Evolutionary conservation across 2,888 invertebrate species (phyloP).

Genomic region (Thereva nobilitata): DNA sequence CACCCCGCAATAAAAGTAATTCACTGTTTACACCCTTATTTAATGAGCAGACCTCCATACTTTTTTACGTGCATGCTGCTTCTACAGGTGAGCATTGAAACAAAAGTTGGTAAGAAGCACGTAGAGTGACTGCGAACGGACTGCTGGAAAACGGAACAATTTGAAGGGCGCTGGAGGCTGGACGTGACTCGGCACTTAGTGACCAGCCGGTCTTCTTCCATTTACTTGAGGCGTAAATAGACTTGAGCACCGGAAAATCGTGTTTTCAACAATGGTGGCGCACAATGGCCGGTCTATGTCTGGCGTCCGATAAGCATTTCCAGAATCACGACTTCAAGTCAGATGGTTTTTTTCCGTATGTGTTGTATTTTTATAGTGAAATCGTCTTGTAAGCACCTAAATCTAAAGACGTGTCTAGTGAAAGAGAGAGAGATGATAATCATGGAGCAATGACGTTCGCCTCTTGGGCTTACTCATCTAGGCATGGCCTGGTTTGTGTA

Average conservation of each 20-base stretch:
- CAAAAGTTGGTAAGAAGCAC: conserved; percentile 13
- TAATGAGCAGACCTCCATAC: not conserved
- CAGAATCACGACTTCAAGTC: no score
- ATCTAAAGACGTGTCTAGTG: no score
- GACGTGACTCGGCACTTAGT: conserved; percentile 7
- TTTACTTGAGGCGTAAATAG: conserved; percentile 11
- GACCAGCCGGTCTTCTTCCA: conserved; percentile 3
- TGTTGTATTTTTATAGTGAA: no score
- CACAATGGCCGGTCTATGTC: conserved; percentile 20
- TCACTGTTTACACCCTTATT: not conserved
- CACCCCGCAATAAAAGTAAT: not conserved
- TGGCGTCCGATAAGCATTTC: conserved; percentile 16
- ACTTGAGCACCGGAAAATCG: conserved; percentile 27
- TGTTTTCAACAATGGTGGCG: conserved; percentile 26
- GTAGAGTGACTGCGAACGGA: conserved; percentile 21
- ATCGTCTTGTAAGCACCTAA: no score
- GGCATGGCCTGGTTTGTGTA: no score
- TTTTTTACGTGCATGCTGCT: not conserved
- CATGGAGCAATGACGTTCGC: no score
- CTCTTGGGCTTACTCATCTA: no score
- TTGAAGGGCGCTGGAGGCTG: no score
- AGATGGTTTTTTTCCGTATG: no score
- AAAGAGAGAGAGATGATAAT: no score
- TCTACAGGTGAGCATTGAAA: conserved; percentile 25
- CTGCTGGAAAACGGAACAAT: no score